Conservation (phyloP, 1,140 invertebrate genomes). For the Phortica variegata region DNA sequence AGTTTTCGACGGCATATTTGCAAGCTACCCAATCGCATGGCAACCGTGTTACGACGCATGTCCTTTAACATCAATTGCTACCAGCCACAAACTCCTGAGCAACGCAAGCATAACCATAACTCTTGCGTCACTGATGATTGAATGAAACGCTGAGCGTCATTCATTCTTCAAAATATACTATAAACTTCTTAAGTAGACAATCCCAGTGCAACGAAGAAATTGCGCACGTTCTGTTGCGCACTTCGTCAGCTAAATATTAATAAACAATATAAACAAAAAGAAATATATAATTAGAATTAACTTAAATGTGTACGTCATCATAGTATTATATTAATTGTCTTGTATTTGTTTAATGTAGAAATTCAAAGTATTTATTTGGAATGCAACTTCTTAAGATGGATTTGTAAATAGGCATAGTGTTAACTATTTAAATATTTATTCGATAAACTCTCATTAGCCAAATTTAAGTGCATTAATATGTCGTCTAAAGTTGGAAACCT, state of each 20-base stretch:
- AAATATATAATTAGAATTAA: conserved; percentile 20
- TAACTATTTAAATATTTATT: conserved; percentile 27
- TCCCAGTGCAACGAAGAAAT: conserved; percentile 38
- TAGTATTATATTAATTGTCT: conserved; percentile 25
- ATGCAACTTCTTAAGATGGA: conserved; percentile 18
- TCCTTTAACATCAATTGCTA: conserved; percentile 47
- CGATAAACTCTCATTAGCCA: conserved; percentile 47
- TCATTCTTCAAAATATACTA: conserved; percentile 14
- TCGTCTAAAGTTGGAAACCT: conserved; percentile 16
- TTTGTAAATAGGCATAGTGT: conserved; percentile 20
- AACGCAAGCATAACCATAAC: conserved; percentile 6
- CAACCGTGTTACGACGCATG: conserved; percentile 29
- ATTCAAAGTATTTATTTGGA: conserved; percentile 32
- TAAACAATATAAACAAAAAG: conserved; percentile 10
- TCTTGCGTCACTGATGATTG: conserved; percentile 11
- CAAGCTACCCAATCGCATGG: conserved; percentile 38
- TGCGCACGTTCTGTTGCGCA: conserved; percentile 14
- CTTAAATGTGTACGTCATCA: conserved; percentile 8
- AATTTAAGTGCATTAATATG: conserved; percentile 33
- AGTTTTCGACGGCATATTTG: conserved; percentile 25
- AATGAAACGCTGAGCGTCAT: conserved; percentile 11
- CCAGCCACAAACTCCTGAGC: conserved; percentile 16
- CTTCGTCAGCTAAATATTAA: conserved; percentile 18
- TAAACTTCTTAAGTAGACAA: conserved; percentile 36
- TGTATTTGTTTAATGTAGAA: conserved; percentile 28